phyloP scores from a whole-genome alignment of 2,797 vertebrate species.

The Rhyacichthys aspro region DNA sequence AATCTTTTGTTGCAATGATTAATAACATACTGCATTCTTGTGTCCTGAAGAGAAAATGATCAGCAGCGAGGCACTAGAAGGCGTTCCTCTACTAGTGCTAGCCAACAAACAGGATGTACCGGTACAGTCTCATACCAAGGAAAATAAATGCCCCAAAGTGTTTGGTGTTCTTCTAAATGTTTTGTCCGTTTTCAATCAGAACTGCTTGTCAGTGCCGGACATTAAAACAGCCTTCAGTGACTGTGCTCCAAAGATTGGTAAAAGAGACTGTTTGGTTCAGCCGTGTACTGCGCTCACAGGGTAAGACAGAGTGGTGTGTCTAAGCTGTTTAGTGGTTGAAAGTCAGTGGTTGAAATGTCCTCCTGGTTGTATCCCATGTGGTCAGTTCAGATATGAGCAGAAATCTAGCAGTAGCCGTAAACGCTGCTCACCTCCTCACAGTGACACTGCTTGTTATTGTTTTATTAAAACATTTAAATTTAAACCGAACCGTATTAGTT shows the following conservation, averaged over 20 bases:
- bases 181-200: constrained; percentile 65
- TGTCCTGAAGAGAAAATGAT: constrained; percentile 91
- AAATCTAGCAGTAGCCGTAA: no score
- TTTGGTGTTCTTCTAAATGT: not conserved
- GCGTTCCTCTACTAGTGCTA: constrained; percentile 93
- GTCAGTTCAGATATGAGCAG: no score
- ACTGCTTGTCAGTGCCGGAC: constrained; percentile 92
- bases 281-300: constrained; percentile 95
- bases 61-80: constrained; percentile 90
- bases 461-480: no score
- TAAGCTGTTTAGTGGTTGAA: no score
- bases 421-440: no score
- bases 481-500: no score
- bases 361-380: no score
- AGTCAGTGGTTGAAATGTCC: no score
- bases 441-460: no score
- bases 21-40: not conserved
- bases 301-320: constrained; percentile 79
- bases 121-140: constrained; percentile 78
- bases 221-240: constrained; percentile 98
- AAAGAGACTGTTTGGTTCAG: constrained; percentile 95
- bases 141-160: no score
- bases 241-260: constrained; percentile 94
- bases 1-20: not conserved
- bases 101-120: constrained; percentile 98